These are phyloP conservation scores for Diarsia rubi DNA, from an alignment of 2,888 invertebrate genomes.

Conservation along the genomic window DNA sequence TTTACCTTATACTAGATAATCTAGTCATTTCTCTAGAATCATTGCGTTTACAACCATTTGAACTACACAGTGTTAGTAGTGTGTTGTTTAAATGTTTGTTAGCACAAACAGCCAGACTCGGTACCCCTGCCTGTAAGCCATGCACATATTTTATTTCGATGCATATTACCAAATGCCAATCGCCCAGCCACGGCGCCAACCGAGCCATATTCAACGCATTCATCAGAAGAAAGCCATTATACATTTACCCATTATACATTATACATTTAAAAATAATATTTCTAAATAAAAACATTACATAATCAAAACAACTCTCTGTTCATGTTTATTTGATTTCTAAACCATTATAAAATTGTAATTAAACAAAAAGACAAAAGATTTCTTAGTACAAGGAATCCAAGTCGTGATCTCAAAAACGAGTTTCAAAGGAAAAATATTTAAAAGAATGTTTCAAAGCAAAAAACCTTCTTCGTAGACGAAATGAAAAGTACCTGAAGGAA, in stretches of 20 bases:
- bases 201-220: neutral
- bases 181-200: neutral
- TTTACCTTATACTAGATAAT: no score
- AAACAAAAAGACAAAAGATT: neutral
- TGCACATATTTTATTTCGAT: neutral
- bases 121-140: neutral
- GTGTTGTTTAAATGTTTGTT: no score
- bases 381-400: neutral
- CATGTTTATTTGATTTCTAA: neutral
- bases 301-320: neutral
- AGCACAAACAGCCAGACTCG: neutral
- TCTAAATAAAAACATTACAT: neutral
- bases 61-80: no score
- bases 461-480: neutral
- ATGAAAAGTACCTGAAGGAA: neutral
- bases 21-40: no score
- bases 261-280: neutral
- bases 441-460: slow-evolving; percentile 7
- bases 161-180: no score
- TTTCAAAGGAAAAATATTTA: slow-evolving; percentile 39
- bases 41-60: no score
- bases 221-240: no score
- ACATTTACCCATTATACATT: no score
- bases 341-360: neutral
- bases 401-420: neutral